A percentile compares a stretch with the other conserved stretches of the same genome.
phyloP scores from a whole-genome alignment of 2,888 invertebrate species.

The Chalcis sispes region DNA sequence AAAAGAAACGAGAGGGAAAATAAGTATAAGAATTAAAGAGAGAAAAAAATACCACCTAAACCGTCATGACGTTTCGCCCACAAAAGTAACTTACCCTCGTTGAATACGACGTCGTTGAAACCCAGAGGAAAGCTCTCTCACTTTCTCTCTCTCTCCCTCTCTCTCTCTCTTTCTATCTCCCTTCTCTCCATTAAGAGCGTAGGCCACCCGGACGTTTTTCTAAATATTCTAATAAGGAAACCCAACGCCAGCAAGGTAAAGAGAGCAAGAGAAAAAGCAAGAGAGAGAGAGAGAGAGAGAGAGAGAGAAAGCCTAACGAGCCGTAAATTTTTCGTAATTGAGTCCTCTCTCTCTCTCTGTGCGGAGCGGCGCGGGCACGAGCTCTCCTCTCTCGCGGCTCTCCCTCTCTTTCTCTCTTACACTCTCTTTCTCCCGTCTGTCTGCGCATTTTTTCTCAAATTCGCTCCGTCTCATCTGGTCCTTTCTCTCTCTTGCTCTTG shows the following conservation, averaged over 20 bases:
- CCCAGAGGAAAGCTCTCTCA: too few species aligned
- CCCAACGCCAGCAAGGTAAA: too few species aligned
- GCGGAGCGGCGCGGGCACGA: too few species aligned
- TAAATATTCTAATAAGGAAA: slow-evolving; percentile 55
- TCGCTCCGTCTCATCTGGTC: slow-evolving; percentile 32
- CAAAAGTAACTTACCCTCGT: too few species aligned
- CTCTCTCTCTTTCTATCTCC: not conserved
- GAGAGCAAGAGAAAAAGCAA: too few species aligned
- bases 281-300: not conserved
- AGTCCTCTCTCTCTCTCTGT: slow-evolving; percentile 43
- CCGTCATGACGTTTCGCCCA: too few species aligned
- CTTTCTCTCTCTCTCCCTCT: not conserved
- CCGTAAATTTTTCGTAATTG: slow-evolving; percentile 60
- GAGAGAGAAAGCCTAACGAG: slow-evolving; percentile 46
- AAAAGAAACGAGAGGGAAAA: too few species aligned
- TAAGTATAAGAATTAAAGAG: not conserved
- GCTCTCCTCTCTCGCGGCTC: too few species aligned
- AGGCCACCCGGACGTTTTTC: slow-evolving; percentile 17
- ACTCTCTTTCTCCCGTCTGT: too few species aligned
- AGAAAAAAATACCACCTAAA: not conserved
- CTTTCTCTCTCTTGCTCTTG: slow-evolving; percentile 53
- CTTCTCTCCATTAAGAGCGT: slow-evolving; percentile 12
- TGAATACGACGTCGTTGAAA: too few species aligned
- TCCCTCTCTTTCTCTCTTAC: too few species aligned
- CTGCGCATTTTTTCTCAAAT: slow-evolving; percentile 58